A percentile compares a stretch with the other conserved stretches of the same genome.
These are phyloP conservation scores for Sanderia malayensis DNA, from an alignment of 30 jellyfish, hydroid and myxozoan species.

Conservation along the genomic window DNA sequence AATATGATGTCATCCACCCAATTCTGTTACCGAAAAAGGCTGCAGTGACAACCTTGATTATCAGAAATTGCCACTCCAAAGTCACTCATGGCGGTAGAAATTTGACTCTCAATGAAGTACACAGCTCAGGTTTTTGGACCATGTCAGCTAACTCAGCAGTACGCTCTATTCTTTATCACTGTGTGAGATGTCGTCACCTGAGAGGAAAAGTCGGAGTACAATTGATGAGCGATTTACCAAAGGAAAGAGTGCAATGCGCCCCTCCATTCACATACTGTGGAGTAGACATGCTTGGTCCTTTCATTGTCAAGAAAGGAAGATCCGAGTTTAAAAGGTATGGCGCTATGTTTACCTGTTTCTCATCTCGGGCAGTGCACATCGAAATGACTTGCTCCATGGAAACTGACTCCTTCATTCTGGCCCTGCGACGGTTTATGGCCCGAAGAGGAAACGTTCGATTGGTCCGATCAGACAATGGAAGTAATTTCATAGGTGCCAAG, in stretches of 20 bases:
- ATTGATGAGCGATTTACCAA: constrained; percentile 38
- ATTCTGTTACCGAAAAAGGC: constrained; percentile 8
- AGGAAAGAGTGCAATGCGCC: constrained; percentile 15
- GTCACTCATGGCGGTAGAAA: constrained; percentile 14
- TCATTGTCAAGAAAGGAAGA: constrained; percentile 22
- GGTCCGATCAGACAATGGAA: constrained; percentile 18
- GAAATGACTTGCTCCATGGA: constrained; percentile 27
- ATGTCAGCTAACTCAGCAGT: constrained; percentile 3
- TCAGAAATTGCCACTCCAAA: constrained; percentile 11
- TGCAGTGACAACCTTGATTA: constrained; percentile 12
- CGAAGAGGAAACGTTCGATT: constrained; percentile 14
- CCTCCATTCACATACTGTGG: constrained; percentile 45
- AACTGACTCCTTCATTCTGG: constrained; percentile 17
- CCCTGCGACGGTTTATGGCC: constrained; percentile 24
- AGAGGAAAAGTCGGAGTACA: constrained; percentile 1
- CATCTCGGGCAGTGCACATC: constrained; percentile 26
- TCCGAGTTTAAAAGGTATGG: constrained; percentile 11
- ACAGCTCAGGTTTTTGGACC: background rate
- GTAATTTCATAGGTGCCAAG: constrained; percentile 14
- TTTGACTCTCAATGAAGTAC: background rate
- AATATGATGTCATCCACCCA: constrained; percentile 15
- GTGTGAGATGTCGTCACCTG: constrained; percentile 22
- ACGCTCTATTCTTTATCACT: constrained; percentile 7
- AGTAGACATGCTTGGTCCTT: constrained; percentile 28
- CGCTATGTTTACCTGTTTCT: constrained; percentile 21